These are phyloP conservation scores for Diarsia brunnea DNA, from an alignment of 2,888 invertebrate species.

Conservation along the genomic window DNA sequence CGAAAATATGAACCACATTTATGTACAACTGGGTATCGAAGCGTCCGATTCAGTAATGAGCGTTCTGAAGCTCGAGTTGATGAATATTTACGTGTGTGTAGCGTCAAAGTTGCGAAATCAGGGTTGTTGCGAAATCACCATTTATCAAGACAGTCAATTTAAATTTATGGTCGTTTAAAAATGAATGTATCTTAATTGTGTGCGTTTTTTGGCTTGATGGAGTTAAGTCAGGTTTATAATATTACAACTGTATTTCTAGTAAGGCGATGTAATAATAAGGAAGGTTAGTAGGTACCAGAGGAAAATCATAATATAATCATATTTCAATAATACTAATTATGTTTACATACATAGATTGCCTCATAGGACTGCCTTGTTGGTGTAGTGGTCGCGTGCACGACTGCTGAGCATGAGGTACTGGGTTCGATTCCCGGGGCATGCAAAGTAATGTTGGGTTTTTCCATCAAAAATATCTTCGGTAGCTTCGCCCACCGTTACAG, in stretches of 20 bases:
- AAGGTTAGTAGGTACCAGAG: background rate
- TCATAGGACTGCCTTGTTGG: too few relatives aligned
- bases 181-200: background rate
- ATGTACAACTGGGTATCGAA: constrained; percentile 10
- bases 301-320: too few relatives aligned
- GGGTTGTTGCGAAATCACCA: background rate
- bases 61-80: background rate
- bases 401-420: too few relatives aligned
- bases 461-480: too few relatives aligned
- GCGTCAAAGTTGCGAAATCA: constrained; percentile 4
- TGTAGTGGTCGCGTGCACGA: too few relatives aligned
- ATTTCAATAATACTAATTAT: too few relatives aligned
- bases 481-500: too few relatives aligned
- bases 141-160: background rate
- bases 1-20: too few relatives aligned
- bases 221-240: background rate
- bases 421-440: too few relatives aligned
- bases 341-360: too few relatives aligned
- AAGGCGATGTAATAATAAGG: background rate
- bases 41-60: constrained; percentile 23
- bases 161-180: background rate
- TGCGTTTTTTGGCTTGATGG: background rate
- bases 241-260: background rate
- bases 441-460: too few relatives aligned
- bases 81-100: constrained; percentile 14